Conservation (phyloP, 2,797 vertebrate genomes). For the Craterocephalus amniculus region DNA sequence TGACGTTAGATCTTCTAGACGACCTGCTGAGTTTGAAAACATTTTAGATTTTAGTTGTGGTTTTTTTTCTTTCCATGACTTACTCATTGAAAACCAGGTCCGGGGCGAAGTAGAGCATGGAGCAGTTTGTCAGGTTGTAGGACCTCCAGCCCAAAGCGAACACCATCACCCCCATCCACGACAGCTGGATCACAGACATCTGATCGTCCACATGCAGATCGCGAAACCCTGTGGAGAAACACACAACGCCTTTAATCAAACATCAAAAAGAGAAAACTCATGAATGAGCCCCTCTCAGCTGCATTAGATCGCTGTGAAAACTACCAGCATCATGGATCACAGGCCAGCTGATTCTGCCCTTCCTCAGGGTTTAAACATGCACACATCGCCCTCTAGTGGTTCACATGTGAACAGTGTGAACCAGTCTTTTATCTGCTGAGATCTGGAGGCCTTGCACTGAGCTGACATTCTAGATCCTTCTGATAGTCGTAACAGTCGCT, state of each 20-base stretch:
- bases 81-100: slow-evolving; percentile 98
- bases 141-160: slow-evolving; percentile 96
- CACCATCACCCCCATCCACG: slow-evolving; percentile 97
- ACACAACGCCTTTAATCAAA: slow-evolving; percentile 4
- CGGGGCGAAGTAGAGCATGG: slow-evolving; percentile 95
- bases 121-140: slow-evolving; percentile 92
- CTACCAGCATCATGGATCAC: neutral
- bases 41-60: neutral
- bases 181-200: slow-evolving; percentile 96
- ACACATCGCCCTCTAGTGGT: slow-evolving; percentile 73
- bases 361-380: slow-evolving; percentile 39
- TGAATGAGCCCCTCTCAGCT: neutral
- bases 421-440: neutral
- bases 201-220: slow-evolving; percentile 94
- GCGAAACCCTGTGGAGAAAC: slow-evolving; percentile 85
- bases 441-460: neutral
- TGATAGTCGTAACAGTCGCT: neutral
- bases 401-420: slow-evolving; percentile 22
- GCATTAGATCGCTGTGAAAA: neutral
- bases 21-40: neutral
- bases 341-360: neutral
- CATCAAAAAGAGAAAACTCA: neutral
- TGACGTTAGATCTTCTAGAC: neutral
- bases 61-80: slow-evolving; percentile 64
- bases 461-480: neutral